Percentiles rank a stretch among this genome's conserved stretches.
These are phyloP conservation scores for Lithophane ornitopus DNA, from an alignment of 2,888 invertebrate genomes.

Conservation along the genomic window DNA sequence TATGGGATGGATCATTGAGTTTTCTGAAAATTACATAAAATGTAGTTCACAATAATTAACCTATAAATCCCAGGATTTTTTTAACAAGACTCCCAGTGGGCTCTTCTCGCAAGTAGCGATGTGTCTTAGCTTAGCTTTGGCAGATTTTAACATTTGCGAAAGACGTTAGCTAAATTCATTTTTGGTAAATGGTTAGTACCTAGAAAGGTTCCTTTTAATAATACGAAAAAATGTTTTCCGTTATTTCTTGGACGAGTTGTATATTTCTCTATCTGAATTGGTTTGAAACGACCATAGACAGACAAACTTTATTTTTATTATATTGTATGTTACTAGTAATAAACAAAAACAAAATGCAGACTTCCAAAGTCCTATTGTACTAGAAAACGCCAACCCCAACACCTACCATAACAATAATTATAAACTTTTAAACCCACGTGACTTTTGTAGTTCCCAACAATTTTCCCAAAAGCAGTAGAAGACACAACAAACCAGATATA, in stretches of 20 bases:
- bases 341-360: neutral
- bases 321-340: too few species aligned
- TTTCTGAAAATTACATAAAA: neutral
- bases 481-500: constrained; percentile 13
- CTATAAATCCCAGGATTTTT: neutral
- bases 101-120: neutral
- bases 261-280: neutral
- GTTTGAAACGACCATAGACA: neutral
- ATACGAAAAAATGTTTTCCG: neutral
- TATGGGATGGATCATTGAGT: neutral
- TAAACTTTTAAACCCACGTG: neutral
- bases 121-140: neutral
- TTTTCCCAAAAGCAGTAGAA: constrained; percentile 16
- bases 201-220: neutral
- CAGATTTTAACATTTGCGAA: neutral
- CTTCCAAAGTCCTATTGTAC: too few species aligned
- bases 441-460: neutral
- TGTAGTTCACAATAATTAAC: neutral
- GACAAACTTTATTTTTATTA: neutral
- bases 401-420: neutral
- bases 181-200: neutral
- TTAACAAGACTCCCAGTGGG: neutral
- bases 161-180: neutral
- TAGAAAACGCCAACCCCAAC: neutral
- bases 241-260: neutral